Evolutionary conservation across 2,113 vertebrate genomes (phyloP), one percentile per base, ranked within the genome.

Genomic region (Petaurus breviceps): DNA sequence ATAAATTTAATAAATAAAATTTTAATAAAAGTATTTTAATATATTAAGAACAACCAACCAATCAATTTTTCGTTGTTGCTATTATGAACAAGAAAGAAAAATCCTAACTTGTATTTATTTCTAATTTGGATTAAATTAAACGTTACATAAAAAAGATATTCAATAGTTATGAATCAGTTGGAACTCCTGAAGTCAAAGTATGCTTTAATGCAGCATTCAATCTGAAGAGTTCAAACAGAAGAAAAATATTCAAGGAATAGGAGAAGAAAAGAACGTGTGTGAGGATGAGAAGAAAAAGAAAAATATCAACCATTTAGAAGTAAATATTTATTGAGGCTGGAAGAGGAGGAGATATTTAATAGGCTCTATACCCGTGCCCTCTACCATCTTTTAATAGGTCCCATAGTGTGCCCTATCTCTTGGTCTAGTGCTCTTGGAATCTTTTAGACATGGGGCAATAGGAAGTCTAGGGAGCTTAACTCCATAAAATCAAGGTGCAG

Each of bases 221-320:
- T 90, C 93, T 94, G 93, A 95, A 96, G 93, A 95, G 92, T 53
- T 92, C 61, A 97, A 97, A 95, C 97, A 96, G 95, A 96, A 95
- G 50, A 92, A 95, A 97, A 96, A 92, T 91, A 24, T 90, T 89
- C 90, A 96, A 93, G 51, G 92, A 96, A 26, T 54, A 95, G 92
- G 92, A 96, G 97, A 97, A 96, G 94, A 92, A 92, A 97, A 96
- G 94, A 92, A 92, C 77, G 57, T 51, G 11, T 94, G 26, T 92
- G 19, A 46, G 77, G 52, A 55, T 9, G 53, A 96, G 92, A 96
- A 89, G 93, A 84, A 93, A 97, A 95, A 90, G 93, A 94, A 47
- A 94, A 95, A 93, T 91, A 90, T 37, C 57, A 94, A 49, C n/a
- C 28, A n/a, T 92, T 96, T 95, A 57, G n/a, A 46, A 46, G 94